A percentile compares a stretch with the other conserved stretches of the same genome.
phyloP scores from a whole-genome alignment of 2,888 invertebrate species.

The Cheilosia scutellata region DNA sequence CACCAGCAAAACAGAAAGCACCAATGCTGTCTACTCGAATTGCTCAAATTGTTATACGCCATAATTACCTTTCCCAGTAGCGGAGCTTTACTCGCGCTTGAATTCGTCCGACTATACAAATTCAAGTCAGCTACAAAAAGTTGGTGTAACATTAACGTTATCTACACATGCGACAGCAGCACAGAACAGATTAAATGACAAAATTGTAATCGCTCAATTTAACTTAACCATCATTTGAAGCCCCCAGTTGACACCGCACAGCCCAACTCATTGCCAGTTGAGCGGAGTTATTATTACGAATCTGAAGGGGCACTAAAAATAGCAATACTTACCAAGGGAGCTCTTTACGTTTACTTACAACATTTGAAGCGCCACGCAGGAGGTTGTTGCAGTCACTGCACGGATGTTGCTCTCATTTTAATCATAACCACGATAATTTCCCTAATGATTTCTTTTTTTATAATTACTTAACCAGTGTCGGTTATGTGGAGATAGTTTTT shows the following conservation, averaged over 20 bases:
- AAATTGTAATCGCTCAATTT: slow-evolving; percentile 74
- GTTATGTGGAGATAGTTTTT: background rate
- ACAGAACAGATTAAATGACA: slow-evolving; percentile 63
- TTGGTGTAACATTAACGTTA: slow-evolving; percentile 50
- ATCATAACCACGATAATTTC: slow-evolving; percentile 40
- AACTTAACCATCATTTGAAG: slow-evolving; percentile 64
- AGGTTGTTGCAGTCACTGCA: slow-evolving; percentile 24
- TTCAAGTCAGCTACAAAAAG: slow-evolving; percentile 31
- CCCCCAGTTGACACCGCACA: background rate
- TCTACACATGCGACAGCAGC: slow-evolving; percentile 47
- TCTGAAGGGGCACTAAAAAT: slow-evolving; percentile 33
- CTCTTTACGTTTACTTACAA: slow-evolving; percentile 20
- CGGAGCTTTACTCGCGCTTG: background rate
- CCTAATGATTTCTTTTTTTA: background rate
- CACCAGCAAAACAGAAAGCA: slow-evolving; percentile 12
- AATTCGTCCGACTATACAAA: slow-evolving; percentile 3
- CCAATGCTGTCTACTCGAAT: slow-evolving; percentile 38
- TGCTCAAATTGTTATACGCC: slow-evolving; percentile 45
- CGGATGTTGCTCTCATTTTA: slow-evolving; percentile 35
- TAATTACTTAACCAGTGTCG: background rate
- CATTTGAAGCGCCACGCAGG: slow-evolving; percentile 25
- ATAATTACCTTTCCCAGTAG: slow-evolving; percentile 49
- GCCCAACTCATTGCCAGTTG: slow-evolving; percentile 10
- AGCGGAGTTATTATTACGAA: slow-evolving; percentile 59
- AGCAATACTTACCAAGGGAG: slow-evolving; percentile 41